Conservation (phyloP, 2,888 invertebrate species). For the Tachina grossa region DNA sequence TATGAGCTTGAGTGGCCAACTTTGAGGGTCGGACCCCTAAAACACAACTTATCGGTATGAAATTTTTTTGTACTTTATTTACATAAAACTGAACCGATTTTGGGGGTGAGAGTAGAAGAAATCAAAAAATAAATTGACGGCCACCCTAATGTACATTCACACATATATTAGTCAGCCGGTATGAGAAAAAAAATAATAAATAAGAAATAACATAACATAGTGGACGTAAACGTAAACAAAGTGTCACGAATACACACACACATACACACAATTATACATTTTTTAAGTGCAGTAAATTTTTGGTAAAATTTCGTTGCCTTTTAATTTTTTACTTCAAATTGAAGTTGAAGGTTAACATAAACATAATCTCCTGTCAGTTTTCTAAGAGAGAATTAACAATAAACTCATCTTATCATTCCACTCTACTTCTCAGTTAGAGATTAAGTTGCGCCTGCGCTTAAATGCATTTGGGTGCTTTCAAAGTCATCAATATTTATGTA, state of each 20-base stretch:
- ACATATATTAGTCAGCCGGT: slow-evolving; percentile 30
- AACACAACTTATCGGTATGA: no score
- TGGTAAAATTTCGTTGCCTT: slow-evolving; percentile 36
- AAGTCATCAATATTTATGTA: slow-evolving; percentile 42
- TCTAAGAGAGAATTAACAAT: slow-evolving; percentile 24
- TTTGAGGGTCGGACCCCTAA: no score
- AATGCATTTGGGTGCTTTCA: slow-evolving; percentile 48
- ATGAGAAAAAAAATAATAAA: background rate
- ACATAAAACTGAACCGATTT: no score
- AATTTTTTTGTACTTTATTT: no score
- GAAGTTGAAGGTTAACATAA: slow-evolving; percentile 70
- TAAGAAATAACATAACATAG: slow-evolving; percentile 11
- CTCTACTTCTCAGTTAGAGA: background rate
- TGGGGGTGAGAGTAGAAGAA: no score
- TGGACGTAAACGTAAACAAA: slow-evolving; percentile 31
- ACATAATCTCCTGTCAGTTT: slow-evolving; percentile 50
- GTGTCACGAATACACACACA: slow-evolving; percentile 14
- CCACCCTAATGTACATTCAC: no score
- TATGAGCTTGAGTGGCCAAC: no score
- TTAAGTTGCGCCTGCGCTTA: slow-evolving; percentile 64
- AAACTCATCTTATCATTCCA: background rate
- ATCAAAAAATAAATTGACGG: no score
- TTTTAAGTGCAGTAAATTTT: slow-evolving; percentile 32
- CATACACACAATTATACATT: background rate
- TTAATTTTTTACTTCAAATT: slow-evolving; percentile 39